These are phyloP conservation scores for Oreochromis mossambicus DNA, from an alignment of 2,797 vertebrate genomes.

Conservation along the genomic window DNA sequence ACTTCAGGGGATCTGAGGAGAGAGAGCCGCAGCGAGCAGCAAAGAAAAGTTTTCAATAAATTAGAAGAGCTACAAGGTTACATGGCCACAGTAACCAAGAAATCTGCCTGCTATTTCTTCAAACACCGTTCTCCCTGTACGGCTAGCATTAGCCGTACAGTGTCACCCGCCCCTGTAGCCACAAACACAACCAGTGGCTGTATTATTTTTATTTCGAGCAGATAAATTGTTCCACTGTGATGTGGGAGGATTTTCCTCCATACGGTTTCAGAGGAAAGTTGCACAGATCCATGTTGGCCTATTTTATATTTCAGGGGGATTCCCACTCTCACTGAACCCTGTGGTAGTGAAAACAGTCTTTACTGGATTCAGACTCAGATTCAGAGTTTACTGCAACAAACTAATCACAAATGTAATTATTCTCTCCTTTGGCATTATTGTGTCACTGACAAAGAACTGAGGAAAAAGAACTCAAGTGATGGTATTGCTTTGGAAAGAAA, in stretches of 20 bases:
- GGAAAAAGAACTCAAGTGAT: not conserved
- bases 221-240: constrained; percentile 51
- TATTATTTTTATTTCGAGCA: constrained; percentile 50
- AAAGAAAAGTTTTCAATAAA: constrained; percentile 26
- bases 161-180: constrained; percentile 12
- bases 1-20: constrained; percentile 81
- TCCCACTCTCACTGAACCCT: constrained; percentile 21
- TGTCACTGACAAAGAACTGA: not conserved
- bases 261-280: constrained; percentile 36
- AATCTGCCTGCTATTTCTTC: not conserved
- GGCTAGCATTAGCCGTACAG: not conserved
- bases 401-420: not conserved
- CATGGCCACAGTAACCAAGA: constrained; percentile 6
- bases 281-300: constrained; percentile 37
- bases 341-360: constrained; percentile 5
- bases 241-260: constrained; percentile 52
- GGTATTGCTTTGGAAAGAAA: not conserved
- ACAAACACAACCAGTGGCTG: constrained; percentile 16
- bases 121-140: not conserved
- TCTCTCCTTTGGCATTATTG: not conserved
- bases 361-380: constrained; percentile 2
- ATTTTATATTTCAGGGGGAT: constrained; percentile 38
- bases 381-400: not conserved
- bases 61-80: constrained; percentile 19
- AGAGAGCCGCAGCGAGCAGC: constrained; percentile 8